phyloP scores from a whole-genome alignment of 2,888 invertebrate species.

The Idaea straminata region DNA sequence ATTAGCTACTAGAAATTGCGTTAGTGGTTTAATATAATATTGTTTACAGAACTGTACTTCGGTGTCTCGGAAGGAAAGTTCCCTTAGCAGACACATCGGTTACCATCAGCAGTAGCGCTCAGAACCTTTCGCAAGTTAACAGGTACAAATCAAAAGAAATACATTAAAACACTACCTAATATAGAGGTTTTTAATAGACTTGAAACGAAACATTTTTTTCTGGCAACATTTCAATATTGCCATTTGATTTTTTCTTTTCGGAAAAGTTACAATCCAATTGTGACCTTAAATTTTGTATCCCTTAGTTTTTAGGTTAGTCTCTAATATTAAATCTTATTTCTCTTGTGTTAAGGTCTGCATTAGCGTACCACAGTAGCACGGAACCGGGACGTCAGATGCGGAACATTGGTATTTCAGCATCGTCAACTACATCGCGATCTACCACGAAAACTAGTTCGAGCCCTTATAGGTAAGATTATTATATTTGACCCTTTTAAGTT shows the following conservation, averaged over 20 bases:
- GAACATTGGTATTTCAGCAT: slow-evolving; percentile 95
- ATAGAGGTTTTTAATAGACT: too few species aligned
- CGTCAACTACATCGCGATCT: slow-evolving; percentile 95
- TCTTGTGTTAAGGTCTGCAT: slow-evolving; percentile 82
- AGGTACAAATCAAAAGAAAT: slow-evolving; percentile 45
- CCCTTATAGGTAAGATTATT: slow-evolving; percentile 86
- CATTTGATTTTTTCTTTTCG: not conserved
- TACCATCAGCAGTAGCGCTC: slow-evolving; percentile 87
- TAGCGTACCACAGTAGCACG: slow-evolving; percentile 87
- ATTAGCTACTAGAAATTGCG: too few species aligned
- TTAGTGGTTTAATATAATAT: slow-evolving; percentile 69
- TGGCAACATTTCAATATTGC: not conserved
- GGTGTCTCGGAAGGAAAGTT: slow-evolving; percentile 90
- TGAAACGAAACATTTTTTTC: not conserved
- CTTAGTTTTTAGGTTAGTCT: not conserved
- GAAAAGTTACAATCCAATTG: not conserved
- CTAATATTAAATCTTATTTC: not conserved
- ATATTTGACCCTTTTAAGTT: slow-evolving; percentile 3
- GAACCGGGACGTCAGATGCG: slow-evolving; percentile 72
- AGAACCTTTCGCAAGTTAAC: slow-evolving; percentile 83
- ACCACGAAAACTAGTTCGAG: slow-evolving; percentile 97
- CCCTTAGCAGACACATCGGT: slow-evolving; percentile 88
- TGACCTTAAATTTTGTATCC: too few species aligned
- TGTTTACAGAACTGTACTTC: slow-evolving; percentile 82
- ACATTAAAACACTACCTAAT: too few species aligned